Evolutionary conservation across 2,113 vertebrate genomes (phyloP).

Genomic region (Platysteira castanea): DNA sequence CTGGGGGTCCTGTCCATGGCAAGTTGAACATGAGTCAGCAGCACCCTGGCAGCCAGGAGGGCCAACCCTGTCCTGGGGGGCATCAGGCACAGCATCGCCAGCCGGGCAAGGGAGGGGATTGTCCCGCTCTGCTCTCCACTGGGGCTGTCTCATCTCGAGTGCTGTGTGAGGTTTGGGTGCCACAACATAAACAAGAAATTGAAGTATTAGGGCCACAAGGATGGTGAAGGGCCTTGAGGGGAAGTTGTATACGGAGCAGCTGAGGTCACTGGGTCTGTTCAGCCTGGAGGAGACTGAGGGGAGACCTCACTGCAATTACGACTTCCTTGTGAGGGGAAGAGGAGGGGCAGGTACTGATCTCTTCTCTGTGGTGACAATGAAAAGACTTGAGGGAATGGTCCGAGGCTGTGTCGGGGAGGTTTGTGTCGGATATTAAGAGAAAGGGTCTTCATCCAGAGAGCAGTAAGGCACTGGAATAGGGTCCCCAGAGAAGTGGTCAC

Average conservation of each 20-base stretch:
- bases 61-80: accelerated
- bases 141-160: accelerated
- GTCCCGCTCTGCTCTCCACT: not conserved
- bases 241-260: accelerated
- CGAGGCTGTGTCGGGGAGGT: not conserved
- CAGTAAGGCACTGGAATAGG: not conserved
- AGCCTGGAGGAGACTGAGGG: not conserved
- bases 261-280: not conserved
- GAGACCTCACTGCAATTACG: not conserved
- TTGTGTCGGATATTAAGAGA: not conserved
- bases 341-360: not conserved
- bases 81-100: not conserved
- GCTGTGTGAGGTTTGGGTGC: not conserved
- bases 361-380: not conserved
- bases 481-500: not conserved
- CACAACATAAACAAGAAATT: not conserved
- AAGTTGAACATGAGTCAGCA: not conserved
- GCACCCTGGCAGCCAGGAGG: not conserved
- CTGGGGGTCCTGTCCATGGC: accelerated
- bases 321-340: not conserved
- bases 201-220: not conserved
- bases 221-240: not conserved
- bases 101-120: not conserved
- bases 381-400: accelerated
- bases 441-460: not conserved